A percentile compares a stretch with the other conserved stretches of the same genome.
phyloP scores from a whole-genome alignment of 2,113 vertebrate genomes.

The Myodes glareolus region DNA sequence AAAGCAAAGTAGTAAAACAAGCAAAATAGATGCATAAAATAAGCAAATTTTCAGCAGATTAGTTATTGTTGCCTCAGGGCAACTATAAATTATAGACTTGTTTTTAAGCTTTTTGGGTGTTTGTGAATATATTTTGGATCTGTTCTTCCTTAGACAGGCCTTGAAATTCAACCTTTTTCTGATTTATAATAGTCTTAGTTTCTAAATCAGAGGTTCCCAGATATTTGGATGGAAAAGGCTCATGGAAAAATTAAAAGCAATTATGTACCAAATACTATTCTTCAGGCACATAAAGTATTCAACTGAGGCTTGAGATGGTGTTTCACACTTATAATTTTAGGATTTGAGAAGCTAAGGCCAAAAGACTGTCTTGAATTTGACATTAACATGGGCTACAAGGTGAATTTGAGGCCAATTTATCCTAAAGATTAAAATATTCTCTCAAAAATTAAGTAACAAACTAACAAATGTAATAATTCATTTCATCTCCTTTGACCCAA shows the following conservation, averaged over 20 bases:
- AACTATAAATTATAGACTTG: slow-evolving; percentile 85
- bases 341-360: not conserved
- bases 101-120: slow-evolving; percentile 82
- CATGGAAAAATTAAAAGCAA: slow-evolving; percentile 61
- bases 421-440: not conserved
- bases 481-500: not conserved
- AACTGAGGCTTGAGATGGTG: not conserved
- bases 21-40: slow-evolving; percentile 88
- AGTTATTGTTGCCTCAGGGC: slow-evolving; percentile 85
- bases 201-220: slow-evolving; percentile 80
- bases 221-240: slow-evolving; percentile 47
- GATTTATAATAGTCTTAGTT: slow-evolving; percentile 84
- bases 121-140: slow-evolving; percentile 82
- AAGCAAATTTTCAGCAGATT: slow-evolving; percentile 86
- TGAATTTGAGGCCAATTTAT: not conserved
- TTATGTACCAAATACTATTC: slow-evolving; percentile 66
- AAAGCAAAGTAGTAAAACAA: slow-evolving; percentile 87
- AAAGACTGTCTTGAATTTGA: not conserved
- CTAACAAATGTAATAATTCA: slow-evolving; percentile 28
- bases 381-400: not conserved
- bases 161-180: slow-evolving; percentile 79
- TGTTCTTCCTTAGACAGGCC: slow-evolving; percentile 73
- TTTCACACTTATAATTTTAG: not conserved
- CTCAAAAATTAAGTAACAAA: not conserved
- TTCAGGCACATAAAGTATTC: slow-evolving; percentile 50